These are phyloP conservation scores for Pemphigus obesinymphae DNA, from an alignment of 1,140 invertebrate species.

Conservation along the genomic window DNA sequence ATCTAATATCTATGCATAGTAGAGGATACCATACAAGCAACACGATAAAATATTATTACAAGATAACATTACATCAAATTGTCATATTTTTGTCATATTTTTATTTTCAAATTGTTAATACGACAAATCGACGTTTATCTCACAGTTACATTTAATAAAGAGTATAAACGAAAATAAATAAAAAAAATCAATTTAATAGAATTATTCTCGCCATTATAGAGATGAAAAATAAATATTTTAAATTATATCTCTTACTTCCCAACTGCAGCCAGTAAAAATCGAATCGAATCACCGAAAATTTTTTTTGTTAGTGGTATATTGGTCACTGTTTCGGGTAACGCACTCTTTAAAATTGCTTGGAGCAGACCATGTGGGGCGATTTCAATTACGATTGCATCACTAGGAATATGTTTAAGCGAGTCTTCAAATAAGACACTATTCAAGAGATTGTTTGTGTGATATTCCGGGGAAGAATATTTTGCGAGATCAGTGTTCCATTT, in stretches of 20 bases:
- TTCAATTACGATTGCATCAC: constrained; percentile 59
- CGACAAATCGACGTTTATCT: too few relatives aligned
- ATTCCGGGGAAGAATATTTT: constrained; percentile 58
- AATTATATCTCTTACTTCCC: constrained; percentile 58
- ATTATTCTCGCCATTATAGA: too few relatives aligned
- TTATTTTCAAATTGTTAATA: too few relatives aligned
- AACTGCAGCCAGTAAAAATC: constrained; percentile 54
- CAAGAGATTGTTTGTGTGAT: constrained; percentile 65
- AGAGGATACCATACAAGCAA: too few relatives aligned
- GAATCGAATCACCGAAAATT: constrained; percentile 52
- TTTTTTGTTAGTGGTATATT: constrained; percentile 59
- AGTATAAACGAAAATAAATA: too few relatives aligned
- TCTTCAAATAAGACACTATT: constrained; percentile 60
- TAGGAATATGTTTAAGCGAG: constrained; percentile 56
- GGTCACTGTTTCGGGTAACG: constrained; percentile 53
- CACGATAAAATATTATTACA: too few relatives aligned
- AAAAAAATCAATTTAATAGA: too few relatives aligned
- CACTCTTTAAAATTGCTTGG: constrained; percentile 58
- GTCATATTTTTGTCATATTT: too few relatives aligned
- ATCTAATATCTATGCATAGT: too few relatives aligned
- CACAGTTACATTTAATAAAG: too few relatives aligned
- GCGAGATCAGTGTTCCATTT: constrained; percentile 51
- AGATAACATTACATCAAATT: too few relatives aligned
- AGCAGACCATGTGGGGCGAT: constrained; percentile 59
- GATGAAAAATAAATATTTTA: too few relatives aligned